Conservation (phyloP, 1,140 invertebrate species). For the Drosophila leontia region DNA sequence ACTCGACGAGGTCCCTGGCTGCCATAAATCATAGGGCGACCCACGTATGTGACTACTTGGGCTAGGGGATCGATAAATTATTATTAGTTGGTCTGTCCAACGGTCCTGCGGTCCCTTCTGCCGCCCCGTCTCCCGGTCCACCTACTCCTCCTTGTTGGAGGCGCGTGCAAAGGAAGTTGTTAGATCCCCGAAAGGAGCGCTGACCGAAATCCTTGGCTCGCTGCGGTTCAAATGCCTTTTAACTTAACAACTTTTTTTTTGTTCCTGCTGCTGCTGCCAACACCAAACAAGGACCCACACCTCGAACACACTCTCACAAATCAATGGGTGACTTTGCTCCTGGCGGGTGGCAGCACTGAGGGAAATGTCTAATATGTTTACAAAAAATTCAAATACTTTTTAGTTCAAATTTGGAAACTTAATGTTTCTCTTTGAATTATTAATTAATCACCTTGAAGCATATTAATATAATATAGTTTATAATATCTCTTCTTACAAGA, state of each 20-base stretch:
- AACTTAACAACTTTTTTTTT: constrained; percentile 83
- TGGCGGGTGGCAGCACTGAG: constrained; percentile 35
- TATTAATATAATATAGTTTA: background rate
- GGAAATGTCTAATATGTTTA: background rate
- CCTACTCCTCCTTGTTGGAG: constrained; percentile 39
- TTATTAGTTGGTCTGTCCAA: constrained; percentile 78
- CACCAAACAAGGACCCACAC: constrained; percentile 57
- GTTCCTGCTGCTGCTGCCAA: constrained; percentile 55
- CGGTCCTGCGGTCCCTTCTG: constrained; percentile 1
- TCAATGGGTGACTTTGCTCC: constrained; percentile 74
- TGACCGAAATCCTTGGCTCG: constrained; percentile 75
- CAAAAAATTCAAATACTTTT: background rate
- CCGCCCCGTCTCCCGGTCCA: constrained; percentile 4
- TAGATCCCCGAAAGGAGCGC: constrained; percentile 67
- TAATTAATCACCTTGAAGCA: background rate
- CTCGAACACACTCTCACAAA: constrained; percentile 50
- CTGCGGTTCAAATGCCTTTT: constrained; percentile 83
- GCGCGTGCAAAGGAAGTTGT: constrained; percentile 75
- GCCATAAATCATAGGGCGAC: constrained; percentile 79
- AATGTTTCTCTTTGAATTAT: background rate
- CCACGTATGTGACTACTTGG: constrained; percentile 80
- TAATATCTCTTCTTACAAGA: background rate
- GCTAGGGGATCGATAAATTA: constrained; percentile 84
- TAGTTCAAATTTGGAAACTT: background rate
- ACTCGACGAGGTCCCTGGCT: constrained; percentile 41